Conservation (phyloP, 2,888 invertebrate species). For the Halocaridina rubra region DNA sequence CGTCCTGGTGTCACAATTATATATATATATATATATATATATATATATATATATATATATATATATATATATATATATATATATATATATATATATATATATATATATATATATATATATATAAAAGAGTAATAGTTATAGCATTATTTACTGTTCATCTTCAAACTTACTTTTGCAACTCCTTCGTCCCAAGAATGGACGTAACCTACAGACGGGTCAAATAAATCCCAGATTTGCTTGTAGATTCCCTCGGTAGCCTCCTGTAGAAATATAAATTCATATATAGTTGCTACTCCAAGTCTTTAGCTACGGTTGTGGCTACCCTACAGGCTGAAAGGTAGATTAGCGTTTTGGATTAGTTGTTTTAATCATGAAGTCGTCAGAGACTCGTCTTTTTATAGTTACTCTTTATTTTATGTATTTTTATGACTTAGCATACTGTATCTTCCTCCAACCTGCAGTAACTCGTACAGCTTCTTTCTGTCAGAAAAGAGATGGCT, state of each 20-base stretch:
- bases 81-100: not conserved
- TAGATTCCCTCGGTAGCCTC: constrained; percentile 33
- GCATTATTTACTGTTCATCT: not conserved
- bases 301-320: too few relatives aligned
- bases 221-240: constrained; percentile 33
- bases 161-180: not conserved
- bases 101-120: not conserved
- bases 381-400: too few relatives aligned
- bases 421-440: too few relatives aligned
- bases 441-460: too few relatives aligned
- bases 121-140: not conserved
- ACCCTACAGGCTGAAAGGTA: too few relatives aligned
- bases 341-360: too few relatives aligned
- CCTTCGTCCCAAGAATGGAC: not conserved
- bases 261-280: too few relatives aligned
- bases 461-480: too few relatives aligned
- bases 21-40: not conserved
- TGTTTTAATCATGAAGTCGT: too few relatives aligned
- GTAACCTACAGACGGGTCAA: constrained; percentile 11
- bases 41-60: not conserved
- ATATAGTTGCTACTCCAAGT: too few relatives aligned
- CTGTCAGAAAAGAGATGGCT: too few relatives aligned
- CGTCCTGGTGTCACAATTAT: not conserved
- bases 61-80: not conserved
- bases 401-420: too few relatives aligned